Evolutionary conservation across 2,888 invertebrate species (phyloP), one percentile per base, ranked within the genome.

Genomic region (Napeogenes sylphis): DNA sequence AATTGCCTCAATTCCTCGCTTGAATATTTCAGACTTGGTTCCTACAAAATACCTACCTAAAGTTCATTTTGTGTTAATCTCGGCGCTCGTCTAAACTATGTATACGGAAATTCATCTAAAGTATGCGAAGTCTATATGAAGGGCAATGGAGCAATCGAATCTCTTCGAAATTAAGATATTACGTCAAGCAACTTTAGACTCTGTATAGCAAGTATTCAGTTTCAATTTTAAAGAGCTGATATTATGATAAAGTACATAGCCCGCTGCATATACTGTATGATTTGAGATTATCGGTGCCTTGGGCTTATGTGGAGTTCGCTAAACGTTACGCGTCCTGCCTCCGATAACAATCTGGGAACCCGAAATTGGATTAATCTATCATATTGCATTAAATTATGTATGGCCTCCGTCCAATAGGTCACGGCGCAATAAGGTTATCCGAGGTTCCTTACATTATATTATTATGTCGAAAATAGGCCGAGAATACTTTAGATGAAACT

Each of bases 301-400:
- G 57, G 63, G 62, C 59, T 54, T 45, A 56, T 64, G 59, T 58
- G 53, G 64, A 54, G 35, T 35, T 54, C 51, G 58, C 62, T 63
- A 57, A 64, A 57, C 58, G 56, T 63, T 60, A 62, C 63, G 46
- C 54, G 59, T 45, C 54, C 62, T 59, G 32, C 54, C 59, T 45
- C 55, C 62, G 69, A 69, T 68, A 65, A 65, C 65, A 66, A 68
- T 68, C 69, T 67, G 62, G 61, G 59, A 55, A 38, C 53, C 51
- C 46, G 55, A 56, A 51, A 68, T 65, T 55, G 59, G 66, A 70
- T 70, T 68, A 70, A 64, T 65, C 65, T 66, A 63, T 65, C 62
- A 65, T 56, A 63, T 63, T 61, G 64, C 64, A 66, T 68, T 61
- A 61, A 62, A 65, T 66, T 59, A 66, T 51, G 55, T 35, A 4